A percentile compares a stretch with the other conserved stretches of the same genome.
Evolutionary conservation across 1,140 invertebrate genomes (phyloP).

Genomic region (Oedothorax gibbosus): DNA sequence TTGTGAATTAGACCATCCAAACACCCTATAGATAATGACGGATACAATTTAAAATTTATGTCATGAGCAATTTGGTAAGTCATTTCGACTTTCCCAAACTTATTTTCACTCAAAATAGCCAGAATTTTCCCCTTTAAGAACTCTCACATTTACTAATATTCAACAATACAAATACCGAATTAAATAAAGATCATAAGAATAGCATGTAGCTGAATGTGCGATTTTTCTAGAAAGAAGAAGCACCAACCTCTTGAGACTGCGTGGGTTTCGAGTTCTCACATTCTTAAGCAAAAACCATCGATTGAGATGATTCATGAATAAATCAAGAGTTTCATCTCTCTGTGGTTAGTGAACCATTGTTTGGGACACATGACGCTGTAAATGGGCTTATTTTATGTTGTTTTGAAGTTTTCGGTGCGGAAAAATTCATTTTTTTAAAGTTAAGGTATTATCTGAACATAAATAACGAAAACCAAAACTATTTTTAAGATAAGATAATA

Average conservation of each 20-base stretch:
- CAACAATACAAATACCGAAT: neutral
- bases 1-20: too few relatives aligned
- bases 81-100: too few relatives aligned
- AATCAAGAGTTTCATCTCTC: constrained; percentile 7
- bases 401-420: neutral
- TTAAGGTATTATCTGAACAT: too few relatives aligned
- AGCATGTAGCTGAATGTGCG: neutral
- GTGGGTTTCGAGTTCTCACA: neutral
- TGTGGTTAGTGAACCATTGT: constrained; percentile 6
- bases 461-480: too few relatives aligned
- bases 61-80: too few relatives aligned
- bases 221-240: neutral
- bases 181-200: neutral
- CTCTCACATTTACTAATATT: neutral
- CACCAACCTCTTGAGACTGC: neutral
- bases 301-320: constrained; percentile 9
- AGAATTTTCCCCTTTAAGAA: neutral
- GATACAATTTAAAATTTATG: too few relatives aligned
- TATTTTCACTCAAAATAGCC: neutral
- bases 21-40: too few relatives aligned
- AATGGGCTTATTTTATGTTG: neutral
- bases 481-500: too few relatives aligned
- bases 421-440: neutral
- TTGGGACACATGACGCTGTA: neutral
- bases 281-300: neutral